Conservation (phyloP, 2,797 vertebrate species). For the Paramormyrops hopkinsi region DNA sequence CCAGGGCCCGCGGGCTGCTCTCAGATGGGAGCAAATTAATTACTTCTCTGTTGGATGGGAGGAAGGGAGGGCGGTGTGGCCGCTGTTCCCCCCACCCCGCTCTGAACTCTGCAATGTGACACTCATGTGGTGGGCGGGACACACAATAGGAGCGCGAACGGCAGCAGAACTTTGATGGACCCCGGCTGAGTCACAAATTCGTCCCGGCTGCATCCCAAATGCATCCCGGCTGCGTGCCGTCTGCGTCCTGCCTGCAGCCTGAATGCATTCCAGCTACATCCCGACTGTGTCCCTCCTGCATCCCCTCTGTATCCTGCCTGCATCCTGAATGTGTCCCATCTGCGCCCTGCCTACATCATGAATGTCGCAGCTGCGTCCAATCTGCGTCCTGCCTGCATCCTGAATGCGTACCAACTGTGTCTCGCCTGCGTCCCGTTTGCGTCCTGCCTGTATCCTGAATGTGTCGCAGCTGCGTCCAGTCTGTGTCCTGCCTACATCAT, state of each 20-base stretch:
- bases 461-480: neutral
- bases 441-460: neutral
- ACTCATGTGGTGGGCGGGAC: conserved; percentile 39
- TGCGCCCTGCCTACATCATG: neutral
- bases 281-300: neutral
- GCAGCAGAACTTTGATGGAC: neutral
- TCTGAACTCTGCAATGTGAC: conserved; percentile 27
- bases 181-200: neutral
- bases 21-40: conserved; percentile 3
- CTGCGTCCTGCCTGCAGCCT: neutral
- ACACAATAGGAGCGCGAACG: conserved; percentile 29
- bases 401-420: neutral
- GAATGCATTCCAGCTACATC: neutral
- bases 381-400: neutral
- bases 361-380: neutral
- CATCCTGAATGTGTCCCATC: neutral
- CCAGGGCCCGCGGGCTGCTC: neutral
- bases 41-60: neutral
- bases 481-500: neutral
- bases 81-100: neutral
- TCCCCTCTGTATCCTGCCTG: neutral
- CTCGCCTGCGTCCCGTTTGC: neutral
- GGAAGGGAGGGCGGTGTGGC: neutral
- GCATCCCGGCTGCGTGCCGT: neutral
- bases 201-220: neutral